Evolutionary conservation across 2,888 invertebrate genomes (phyloP).

Genomic region (Harpalus rubripes): DNA sequence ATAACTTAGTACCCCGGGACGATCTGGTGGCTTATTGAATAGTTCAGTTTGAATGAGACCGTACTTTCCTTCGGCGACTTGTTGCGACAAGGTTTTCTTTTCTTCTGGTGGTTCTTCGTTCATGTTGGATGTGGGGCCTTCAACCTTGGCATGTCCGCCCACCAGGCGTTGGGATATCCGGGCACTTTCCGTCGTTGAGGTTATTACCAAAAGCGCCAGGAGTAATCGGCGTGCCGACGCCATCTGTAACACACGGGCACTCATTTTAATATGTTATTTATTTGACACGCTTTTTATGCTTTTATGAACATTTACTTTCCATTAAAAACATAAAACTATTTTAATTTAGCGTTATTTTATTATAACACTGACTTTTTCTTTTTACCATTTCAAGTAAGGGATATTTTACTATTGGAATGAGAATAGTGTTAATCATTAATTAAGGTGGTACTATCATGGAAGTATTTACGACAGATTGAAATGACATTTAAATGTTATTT

Average conservation of each 20-base stretch:
- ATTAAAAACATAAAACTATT: not conserved
- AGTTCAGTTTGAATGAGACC: constrained; percentile 92
- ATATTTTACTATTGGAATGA: not conserved
- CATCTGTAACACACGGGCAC: constrained; percentile 68
- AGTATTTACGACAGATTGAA: too few relatives aligned
- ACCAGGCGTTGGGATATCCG: constrained; percentile 83
- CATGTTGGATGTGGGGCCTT: constrained; percentile 73
- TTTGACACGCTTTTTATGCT: constrained; percentile 34
- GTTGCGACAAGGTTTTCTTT: constrained; percentile 92
- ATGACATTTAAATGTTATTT: too few relatives aligned
- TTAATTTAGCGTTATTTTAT: not conserved
- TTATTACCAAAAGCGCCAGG: constrained; percentile 68
- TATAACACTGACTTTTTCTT: constrained; percentile 34
- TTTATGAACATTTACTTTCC: constrained; percentile 20
- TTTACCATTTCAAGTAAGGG: constrained; percentile 19
- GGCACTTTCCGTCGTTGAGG: constrained; percentile 72
- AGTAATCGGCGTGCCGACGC: constrained; percentile 69
- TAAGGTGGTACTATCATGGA: not conserved
- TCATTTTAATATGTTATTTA: constrained; percentile 13
- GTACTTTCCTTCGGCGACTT: constrained; percentile 94
- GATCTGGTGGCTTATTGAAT: constrained; percentile 83
- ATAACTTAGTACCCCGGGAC: constrained; percentile 90
- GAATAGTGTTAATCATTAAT: not conserved
- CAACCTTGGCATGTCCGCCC: constrained; percentile 81
- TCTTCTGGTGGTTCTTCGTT: constrained; percentile 80